Conservation (phyloP, 2,797 vertebrate genomes). For the Sebastiscus tertius region DNA sequence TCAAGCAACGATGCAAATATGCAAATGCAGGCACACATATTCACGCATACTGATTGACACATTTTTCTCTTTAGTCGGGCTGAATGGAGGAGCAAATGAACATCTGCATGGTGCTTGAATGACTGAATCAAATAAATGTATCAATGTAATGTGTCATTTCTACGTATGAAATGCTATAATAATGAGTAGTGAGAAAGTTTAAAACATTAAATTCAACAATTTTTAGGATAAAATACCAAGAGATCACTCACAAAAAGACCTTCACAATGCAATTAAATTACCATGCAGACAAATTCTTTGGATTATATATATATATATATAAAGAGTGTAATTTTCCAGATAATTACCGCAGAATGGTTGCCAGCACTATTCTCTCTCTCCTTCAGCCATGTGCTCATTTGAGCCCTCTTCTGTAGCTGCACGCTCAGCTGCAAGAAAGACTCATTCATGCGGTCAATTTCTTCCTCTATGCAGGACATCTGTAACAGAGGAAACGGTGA, state of each 20-base stretch:
- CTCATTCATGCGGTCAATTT: slow-evolving; percentile 83
- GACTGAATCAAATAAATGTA: neutral
- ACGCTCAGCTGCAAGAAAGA: slow-evolving; percentile 83
- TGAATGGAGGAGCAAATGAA: neutral
- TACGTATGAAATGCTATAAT: neutral
- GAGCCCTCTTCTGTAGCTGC: slow-evolving; percentile 73
- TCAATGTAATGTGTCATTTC: slow-evolving; percentile 1
- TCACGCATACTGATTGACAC: slow-evolving; percentile 6
- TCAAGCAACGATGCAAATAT: slow-evolving; percentile 2
- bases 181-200: neutral
- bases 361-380: slow-evolving; percentile 34
- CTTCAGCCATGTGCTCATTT: slow-evolving; percentile 43
- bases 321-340: slow-evolving; percentile 3
- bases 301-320: neutral
- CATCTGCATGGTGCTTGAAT: slow-evolving; percentile 6
- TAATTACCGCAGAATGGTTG: slow-evolving; percentile 67
- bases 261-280: neutral
- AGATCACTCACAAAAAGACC: neutral
- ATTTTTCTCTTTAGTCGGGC: slow-evolving; percentile 8
- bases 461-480: slow-evolving; percentile 79
- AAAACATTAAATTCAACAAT: neutral
- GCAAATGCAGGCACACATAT: slow-evolving; percentile 7
- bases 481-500: slow-evolving; percentile 33
- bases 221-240: neutral
- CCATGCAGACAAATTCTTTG: neutral